Evolutionary conservation across 2,888 invertebrate genomes (phyloP), one percentile per base, ranked within the genome.

Genomic region (Clusia tigrina): DNA sequence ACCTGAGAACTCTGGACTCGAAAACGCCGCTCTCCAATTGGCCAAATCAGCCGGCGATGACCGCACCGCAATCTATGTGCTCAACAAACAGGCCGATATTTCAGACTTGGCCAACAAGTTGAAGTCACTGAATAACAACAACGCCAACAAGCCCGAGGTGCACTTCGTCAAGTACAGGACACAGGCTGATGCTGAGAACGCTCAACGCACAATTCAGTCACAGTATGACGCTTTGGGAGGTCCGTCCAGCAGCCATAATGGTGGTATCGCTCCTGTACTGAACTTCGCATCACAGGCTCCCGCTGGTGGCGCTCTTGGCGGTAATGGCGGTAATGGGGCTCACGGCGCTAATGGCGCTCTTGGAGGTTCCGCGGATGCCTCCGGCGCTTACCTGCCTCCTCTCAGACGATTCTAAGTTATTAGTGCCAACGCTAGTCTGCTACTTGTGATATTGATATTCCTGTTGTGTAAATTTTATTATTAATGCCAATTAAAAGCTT

Each of bases 81-180:
- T 80, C 10, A 77, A 72, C 66, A 80, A 80, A 67, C 74, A 80
- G 64, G 70, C 74, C 23, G 80, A 80, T 60, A 57, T 71, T 15
- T 72, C 71, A 2, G 65, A 76, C 25, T 62, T 79, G 54, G 71
- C 78, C 0, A n/a, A n/a, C n/a, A n/a, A n/a, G n/a, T n/a, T n/a
- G n/a, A 74, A 77, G 55, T 62, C 60, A 38, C 69, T 69, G 55
- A 57, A 61, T 17, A 68, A 70, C 5, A 15, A 24, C 18, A 18
- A 17, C 2, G 64, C 70, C 10, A 74, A 69, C 26, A 79, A 80
- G 65, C 79, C 79, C 23, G 79, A 80, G 71, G 79, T 79, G 56
- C 79, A 78, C 56, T 79, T 80, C n/a, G 71, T 79, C 60, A 79
- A 80, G 62, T 80, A 80, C 65, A 77, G 78, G 62, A 80, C 80